Conservation (phyloP, 2,113 vertebrate genomes). For the Anser brachyrhynchus region DNA sequence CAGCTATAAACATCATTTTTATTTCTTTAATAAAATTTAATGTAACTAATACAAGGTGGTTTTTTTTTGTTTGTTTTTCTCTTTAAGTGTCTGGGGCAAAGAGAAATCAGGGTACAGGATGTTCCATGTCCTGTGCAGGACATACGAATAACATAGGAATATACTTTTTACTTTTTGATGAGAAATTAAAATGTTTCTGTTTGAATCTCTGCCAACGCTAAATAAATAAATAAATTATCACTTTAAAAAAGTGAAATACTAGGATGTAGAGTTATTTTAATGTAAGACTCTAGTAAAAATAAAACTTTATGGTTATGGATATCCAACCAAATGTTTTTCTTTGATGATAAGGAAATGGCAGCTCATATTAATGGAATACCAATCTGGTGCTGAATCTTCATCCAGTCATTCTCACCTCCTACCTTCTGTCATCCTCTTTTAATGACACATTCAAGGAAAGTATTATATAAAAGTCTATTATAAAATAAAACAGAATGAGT, state of each 20-base stretch:
- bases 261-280: background rate
- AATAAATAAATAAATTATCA: background rate
- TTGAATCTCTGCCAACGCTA: background rate
- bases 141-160: background rate
- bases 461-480: constrained; percentile 66
- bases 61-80: too few relatives aligned
- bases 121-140: background rate
- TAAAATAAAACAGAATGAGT: constrained; percentile 70
- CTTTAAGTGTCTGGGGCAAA: background rate
- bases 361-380: constrained; percentile 42
- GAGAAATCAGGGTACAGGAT: background rate
- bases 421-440: constrained; percentile 58
- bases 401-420: constrained; percentile 54
- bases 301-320: background rate
- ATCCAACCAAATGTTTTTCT: constrained; percentile 19
- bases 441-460: constrained; percentile 54
- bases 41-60: background rate
- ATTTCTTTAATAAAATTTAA: background rate
- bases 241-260: background rate
- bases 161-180: background rate
- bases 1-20: background rate
- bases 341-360: constrained; percentile 20
- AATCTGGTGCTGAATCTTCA: constrained; percentile 40
- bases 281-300: background rate
- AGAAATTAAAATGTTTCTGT: background rate